Evolutionary conservation across 2,797 vertebrate genomes (phyloP), one percentile per base, ranked within the genome.

Genomic region (Catostomus latipinnis): DNA sequence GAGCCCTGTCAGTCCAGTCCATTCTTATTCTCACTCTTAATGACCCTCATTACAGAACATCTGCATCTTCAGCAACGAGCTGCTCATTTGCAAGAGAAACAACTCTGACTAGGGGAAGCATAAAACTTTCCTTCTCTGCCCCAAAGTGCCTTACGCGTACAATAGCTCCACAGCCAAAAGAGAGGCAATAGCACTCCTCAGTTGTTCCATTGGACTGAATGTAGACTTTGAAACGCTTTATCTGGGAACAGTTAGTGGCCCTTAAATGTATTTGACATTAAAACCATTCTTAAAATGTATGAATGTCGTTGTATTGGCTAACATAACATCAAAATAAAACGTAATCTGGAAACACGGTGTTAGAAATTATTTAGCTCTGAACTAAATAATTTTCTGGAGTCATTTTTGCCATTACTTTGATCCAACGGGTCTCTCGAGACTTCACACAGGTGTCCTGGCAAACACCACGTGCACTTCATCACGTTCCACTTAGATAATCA

Each of bases 1-100:
- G 89, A 81, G 89, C 86, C 88, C 88, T 66, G 78, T 85, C 71
- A 86, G 78, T 83, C 80, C 74, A 6, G 57, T 81, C 88, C 57
- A 90, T 94, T 94, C 90, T 91, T 57, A 93, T 94, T 92, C 91
- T 79, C 81, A 81, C 72, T 86, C 71, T 87, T 94, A 94, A 94
- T 95, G 91, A 92, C 91, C 87, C 88, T 90, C 91, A 93, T 93
- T 88, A 90, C 87, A 76, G 76, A 65, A 84, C 86, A 89, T 89
- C 85, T 84, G 88, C 85, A 83, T 83, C 86, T 87, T 91, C 87
- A 86, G 74, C 84, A 86, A 70, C 56, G 18, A 79, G 52, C 63
- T 67, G 52, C 76, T 87, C 83, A 87, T 88, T 85, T 86, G 81
- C 86, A 87, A 82, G 62, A 76, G 75, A 87, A 87, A 79, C 57